Evolutionary conservation across 2,888 invertebrate species (phyloP).

Genomic region (Sipha maydis): DNA sequence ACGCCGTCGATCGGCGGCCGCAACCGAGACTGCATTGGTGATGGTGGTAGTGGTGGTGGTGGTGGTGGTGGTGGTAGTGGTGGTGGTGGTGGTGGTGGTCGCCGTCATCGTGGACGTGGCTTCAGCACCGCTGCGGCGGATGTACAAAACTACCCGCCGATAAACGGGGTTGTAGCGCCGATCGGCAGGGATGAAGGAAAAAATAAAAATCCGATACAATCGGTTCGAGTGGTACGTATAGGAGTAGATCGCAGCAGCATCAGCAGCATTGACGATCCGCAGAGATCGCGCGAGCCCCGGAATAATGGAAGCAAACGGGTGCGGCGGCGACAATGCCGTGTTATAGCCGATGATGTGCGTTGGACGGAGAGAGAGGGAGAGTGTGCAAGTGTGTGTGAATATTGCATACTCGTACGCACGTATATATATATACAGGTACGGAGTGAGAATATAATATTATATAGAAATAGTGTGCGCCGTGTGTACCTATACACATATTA

Average conservation of each 20-base stretch:
- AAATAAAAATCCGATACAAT: slow-evolving; percentile 49
- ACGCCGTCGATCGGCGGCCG: background rate
- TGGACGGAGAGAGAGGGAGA: background rate
- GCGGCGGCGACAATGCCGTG: background rate
- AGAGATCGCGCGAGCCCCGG: background rate
- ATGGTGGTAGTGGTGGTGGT: background rate
- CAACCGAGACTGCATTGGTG: background rate
- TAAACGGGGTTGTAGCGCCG: background rate
- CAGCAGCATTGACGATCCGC: background rate
- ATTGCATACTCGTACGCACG: background rate
- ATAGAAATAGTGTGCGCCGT: background rate
- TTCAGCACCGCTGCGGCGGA: background rate
- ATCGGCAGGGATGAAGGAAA: background rate
- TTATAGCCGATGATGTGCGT: background rate
- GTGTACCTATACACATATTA: background rate
- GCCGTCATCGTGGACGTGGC: background rate
- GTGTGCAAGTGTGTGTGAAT: background rate
- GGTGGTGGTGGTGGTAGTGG: too few relatives aligned
- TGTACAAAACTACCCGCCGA: background rate
- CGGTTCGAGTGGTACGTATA: background rate
- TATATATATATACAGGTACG: background rate
- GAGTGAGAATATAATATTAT: background rate
- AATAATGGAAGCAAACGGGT: slow-evolving; percentile 30
- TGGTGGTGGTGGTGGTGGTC: too few relatives aligned
- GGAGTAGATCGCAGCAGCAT: too few relatives aligned